Percentiles rank a stretch among this genome's conserved stretches.
Evolutionary conservation across 1,140 invertebrate genomes (phyloP).

Genomic region (Caerostris darwini): DNA sequence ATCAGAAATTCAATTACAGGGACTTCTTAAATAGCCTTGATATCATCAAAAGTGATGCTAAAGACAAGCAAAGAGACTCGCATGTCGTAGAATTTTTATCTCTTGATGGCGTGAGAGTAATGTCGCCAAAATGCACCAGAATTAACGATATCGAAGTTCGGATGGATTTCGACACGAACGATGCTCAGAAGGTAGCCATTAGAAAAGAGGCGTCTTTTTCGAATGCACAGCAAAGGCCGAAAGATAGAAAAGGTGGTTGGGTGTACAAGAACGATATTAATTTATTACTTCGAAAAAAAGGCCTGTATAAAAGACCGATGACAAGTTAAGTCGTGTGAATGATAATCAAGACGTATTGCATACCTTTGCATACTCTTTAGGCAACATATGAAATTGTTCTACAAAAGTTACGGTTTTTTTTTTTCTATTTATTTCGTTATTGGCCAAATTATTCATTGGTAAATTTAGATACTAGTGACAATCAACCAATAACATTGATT

Average conservation of each 20-base stretch:
- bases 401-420: too few relatives aligned
- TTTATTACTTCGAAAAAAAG: neutral
- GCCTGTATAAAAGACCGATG: neutral
- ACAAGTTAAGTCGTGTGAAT: neutral
- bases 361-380: too few relatives aligned
- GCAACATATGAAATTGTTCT: too few relatives aligned
- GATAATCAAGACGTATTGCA: too few relatives aligned
- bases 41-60: neutral
- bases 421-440: too few relatives aligned
- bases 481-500: too few relatives aligned
- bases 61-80: too few relatives aligned
- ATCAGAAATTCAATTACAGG: neutral
- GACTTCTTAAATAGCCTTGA: neutral
- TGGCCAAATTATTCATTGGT: too few relatives aligned
- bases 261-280: neutral
- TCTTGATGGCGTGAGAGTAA: neutral
- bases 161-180: neutral
- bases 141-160: neutral
- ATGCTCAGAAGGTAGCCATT: neutral
- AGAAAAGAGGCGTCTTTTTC: neutral
- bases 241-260: neutral
- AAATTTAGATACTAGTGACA: too few relatives aligned
- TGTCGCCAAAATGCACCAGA: neutral
- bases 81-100: neutral
- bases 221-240: neutral